Evolutionary conservation across 2,888 invertebrate species (phyloP).

Genomic region (Lampropteryx suffumata): DNA sequence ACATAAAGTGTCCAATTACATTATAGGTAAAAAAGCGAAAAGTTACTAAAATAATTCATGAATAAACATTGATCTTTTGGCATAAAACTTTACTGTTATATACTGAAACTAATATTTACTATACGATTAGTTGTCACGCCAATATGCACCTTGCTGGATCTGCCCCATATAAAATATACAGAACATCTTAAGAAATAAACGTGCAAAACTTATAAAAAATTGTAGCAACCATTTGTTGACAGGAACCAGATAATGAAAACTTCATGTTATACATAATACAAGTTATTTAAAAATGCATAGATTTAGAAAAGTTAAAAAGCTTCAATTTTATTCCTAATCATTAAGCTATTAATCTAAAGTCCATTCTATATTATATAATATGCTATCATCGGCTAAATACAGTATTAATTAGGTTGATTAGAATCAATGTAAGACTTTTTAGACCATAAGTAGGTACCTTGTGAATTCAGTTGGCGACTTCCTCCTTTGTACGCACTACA

Average conservation of each 20-base stretch:
- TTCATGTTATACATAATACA: slow-evolving; percentile 30
- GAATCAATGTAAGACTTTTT: slow-evolving; percentile 10
- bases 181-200: slow-evolving; percentile 46
- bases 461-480: no score
- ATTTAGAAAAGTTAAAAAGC: slow-evolving; percentile 49
- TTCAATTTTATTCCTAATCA: slow-evolving; percentile 70
- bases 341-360: slow-evolving; percentile 73
- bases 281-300: slow-evolving; percentile 23
- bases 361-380: no score
- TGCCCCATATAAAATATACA: slow-evolving; percentile 61
- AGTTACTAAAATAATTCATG: background rate
- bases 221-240: slow-evolving; percentile 43
- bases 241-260: slow-evolving; percentile 47
- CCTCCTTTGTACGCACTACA: no score
- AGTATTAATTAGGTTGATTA: slow-evolving; percentile 21
- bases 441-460: no score
- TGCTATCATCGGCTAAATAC: slow-evolving; percentile 55
- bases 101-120: background rate
- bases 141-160: slow-evolving; percentile 40
- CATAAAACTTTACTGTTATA: slow-evolving; percentile 8
- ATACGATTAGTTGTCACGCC: slow-evolving; percentile 31
- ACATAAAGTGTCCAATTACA: slow-evolving; percentile 6
- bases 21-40: slow-evolving; percentile 18
- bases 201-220: slow-evolving; percentile 37
- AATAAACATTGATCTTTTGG: slow-evolving; percentile 6